Base-by-base conservation (phyloP, 2,888 invertebrate species). In the Meghimatium bilineatum region DNA sequence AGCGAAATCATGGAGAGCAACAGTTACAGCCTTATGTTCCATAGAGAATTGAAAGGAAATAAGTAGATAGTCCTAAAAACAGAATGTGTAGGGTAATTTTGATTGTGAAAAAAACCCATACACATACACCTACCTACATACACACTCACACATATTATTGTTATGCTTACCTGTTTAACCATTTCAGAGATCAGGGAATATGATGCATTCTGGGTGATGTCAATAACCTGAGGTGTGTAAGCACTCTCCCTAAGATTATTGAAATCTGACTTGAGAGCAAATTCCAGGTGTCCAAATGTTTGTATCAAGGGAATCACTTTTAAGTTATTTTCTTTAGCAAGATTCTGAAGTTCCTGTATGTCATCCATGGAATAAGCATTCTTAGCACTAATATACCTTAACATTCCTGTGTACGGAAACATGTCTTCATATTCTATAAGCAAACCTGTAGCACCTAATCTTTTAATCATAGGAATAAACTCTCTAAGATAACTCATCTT, bases 341-440 rank as follows among this genome's bases (percentile, higher is more conserved):
- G 94, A 80, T 95, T 93, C 79, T 96, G 93, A 80, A 97, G 95
- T 88, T 95, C 95, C 44, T 85, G 60, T 66, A 93, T 88, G 36
- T 92, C 90, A 29, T 82, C 60, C 60, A 32, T 34, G 17, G 86
- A 84, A 81, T 87, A 89, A 8, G 88, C 84, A 80, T 87, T 86
- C 32, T 69, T 93, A 5, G 96, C 95, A 72, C 95, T 94, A 63
- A 96, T 93, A 88, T 95, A 95, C 49, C 91, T 92, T 23, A 96
- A 92, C 26, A 89, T 87, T 10, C 95, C 96, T 36, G 94, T 93
- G 92, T 96, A 97, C 0, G 97, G 97, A 93, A 97, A 97, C 96
- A 96, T 97, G 89, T 97, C 97, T 93, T 97, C 97, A 91, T 97
- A 97, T 91, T 97, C 97, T 60, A 97, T 94, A 0, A 97, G 93